Evolutionary conservation across 2,797 vertebrate genomes (phyloP), one percentile per base, ranked within the genome.

Genomic region (Enteromius treurensis): DNA sequence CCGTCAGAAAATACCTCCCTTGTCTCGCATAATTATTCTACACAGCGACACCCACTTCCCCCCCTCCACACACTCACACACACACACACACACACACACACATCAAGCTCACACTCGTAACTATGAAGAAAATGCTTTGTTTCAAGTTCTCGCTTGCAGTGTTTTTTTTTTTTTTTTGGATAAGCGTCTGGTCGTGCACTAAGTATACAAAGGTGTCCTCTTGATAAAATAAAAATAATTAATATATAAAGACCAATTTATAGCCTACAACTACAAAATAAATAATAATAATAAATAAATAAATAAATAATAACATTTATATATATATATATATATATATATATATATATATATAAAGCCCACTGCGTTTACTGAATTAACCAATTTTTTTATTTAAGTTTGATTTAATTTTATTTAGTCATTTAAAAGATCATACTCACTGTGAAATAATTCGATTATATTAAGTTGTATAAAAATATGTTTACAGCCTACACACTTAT

Each of bases 1-100:
- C 76, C 47, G 69, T 65, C 68, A 71, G 76, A 77, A 81, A 84
- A 40, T 55, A 40, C 71, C 74, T 85, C 82, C 75, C 82, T 81
- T 49, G 77, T 82, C 71, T 78, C 32, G 69, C 58, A 74, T 69
- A 83, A 83, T 85, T 84, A 77, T 84, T 85, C 81, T 75, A 86
- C 71, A 79, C 77, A 73, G 78, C 88, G 85, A 91, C 89, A 88
- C 90, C 81, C 89, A 86, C 90, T 87, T 84, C 51, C 77, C 21
- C 68, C 81, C 84, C 45, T 4, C 45, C 85, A n/a, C n/a, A n/a
- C n/a, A n/a, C n/a, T n/a, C n/a, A 37, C 62, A 53, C 81, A 47
- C 42, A 65, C 49, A 51, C 81, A 77, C 85, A 51, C 68, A 47
- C 81, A 47, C 45, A 55, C 53, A 58, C 82, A 77, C 83, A 74